Base-by-base conservation (phyloP, 2,113 vertebrate species). In the Vulpes vulpes region DNA sequence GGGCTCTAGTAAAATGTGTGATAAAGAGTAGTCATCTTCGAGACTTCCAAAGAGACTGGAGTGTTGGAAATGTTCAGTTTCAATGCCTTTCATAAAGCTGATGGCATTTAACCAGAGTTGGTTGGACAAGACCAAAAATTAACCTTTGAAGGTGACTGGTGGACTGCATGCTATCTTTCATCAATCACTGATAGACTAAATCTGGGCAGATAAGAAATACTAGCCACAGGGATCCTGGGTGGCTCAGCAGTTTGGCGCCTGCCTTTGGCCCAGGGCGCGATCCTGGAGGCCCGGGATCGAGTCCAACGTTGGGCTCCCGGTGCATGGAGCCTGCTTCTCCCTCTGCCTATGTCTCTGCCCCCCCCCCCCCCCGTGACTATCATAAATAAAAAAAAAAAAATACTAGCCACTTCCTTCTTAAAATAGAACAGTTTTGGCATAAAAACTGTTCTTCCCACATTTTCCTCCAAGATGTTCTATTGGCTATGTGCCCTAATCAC, bases 21-120 rank as follows among this genome's bases (percentile, higher is more conserved):
- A 57, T 38, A 71, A 80, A 89, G 32, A 23, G 3, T 15, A 86
- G 22, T 67, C 51, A 27, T 82, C 20, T 27, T 71, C 14, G 1
- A 91, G 51, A 89, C 57, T 49, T 53, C 14, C 92, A 80, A n/a
- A 86, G 51, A 81, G 30, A 64, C 14, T 9, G 49, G 94, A 51
- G 23, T 73, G 69, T 78, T 93, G 20, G 2, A 78, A 89, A 71
- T 25, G 8, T 30, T 76, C n/a, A 20, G 35, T 73, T 96, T 92
- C 35, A 71, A 23, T 62, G 59, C 35, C 57, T 92, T 89, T 97
- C 55, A 59, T 82, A 89, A 96, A 83, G 8, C 19, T 55, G 79
- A 76, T 20, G 83, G 35, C 83, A 35, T 89, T 89, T 91, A 97
- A 89, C 49, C 73, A 91, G 8, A 22, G n/a, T 25, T 12, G 3